Percentiles rank a stretch among this genome's conserved stretches.
Evolutionary conservation across 2,888 invertebrate species (phyloP).

Genomic region (Temnothorax unifasciatus): DNA sequence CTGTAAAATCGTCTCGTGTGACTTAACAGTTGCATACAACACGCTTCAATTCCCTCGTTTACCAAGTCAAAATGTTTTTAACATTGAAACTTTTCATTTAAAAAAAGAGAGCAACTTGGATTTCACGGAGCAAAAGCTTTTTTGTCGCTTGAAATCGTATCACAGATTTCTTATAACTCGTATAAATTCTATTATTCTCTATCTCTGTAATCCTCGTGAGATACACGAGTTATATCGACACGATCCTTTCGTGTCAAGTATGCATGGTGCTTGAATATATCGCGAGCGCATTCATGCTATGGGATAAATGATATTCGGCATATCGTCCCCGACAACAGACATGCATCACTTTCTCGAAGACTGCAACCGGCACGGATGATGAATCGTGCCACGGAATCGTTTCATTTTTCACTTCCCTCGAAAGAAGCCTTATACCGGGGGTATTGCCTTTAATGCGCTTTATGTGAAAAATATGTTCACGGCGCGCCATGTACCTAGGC

Average conservation of each 20-base stretch:
- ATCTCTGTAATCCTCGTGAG: not conserved
- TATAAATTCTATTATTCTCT: not conserved
- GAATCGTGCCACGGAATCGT: constrained; percentile 67
- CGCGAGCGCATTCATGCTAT: constrained; percentile 51
- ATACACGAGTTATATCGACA: constrained; percentile 21
- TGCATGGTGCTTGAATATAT: constrained; percentile 63
- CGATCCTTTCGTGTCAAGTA: constrained; percentile 22
- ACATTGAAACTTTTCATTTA: not conserved
- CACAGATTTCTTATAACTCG: not conserved
- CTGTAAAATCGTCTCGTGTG: not conserved
- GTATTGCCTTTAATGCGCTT: constrained; percentile 51
- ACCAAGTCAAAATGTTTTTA: not conserved
- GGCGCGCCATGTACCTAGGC: constrained; percentile 31
- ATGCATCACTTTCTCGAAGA: constrained; percentile 74
- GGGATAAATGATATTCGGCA: constrained; percentile 71
- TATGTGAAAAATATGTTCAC: constrained; percentile 59
- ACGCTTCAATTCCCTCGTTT: not conserved
- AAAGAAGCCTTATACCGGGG: constrained; percentile 35
- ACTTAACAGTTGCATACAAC: not conserved
- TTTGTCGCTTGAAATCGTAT: not conserved
- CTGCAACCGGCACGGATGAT: constrained; percentile 65
- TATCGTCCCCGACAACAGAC: constrained; percentile 69
- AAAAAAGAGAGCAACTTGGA: not conserved
- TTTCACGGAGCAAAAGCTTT: not conserved
- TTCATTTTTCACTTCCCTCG: constrained; percentile 72